Percentiles rank a stretch among this genome's conserved stretches.
These are phyloP conservation scores for Struthio camelus DNA, from an alignment of 2,113 vertebrate species.

Conservation along the genomic window DNA sequence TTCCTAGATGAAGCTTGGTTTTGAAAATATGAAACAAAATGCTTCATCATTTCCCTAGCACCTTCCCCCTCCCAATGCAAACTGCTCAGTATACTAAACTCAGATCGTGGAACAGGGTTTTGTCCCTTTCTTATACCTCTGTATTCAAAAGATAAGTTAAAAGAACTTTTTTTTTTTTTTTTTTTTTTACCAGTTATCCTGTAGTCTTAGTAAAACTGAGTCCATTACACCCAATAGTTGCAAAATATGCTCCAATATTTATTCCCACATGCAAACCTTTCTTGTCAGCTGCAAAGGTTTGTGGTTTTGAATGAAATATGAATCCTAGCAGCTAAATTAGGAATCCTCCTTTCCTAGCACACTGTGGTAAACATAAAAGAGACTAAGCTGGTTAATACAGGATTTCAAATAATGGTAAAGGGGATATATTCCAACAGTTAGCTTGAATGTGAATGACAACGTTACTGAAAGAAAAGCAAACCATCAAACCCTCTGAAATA, in stretches of 20 bases:
- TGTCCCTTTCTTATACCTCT: neutral
- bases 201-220: neutral
- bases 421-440: neutral
- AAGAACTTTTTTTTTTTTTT: neutral
- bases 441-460: neutral
- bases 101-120: neutral
- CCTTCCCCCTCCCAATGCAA: neutral
- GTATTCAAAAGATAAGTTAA: neutral
- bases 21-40: neutral
- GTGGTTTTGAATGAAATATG: accelerated
- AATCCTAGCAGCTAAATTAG: neutral
- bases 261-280: neutral
- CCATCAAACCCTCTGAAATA: neutral
- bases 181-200: neutral
- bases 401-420: too few species aligned
- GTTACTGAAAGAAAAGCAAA: neutral
- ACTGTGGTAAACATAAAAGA: too few species aligned
- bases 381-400: too few species aligned
- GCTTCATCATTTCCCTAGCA: neutral
- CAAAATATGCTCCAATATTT: neutral
- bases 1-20: neutral
- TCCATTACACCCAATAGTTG: neutral
- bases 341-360: neutral
- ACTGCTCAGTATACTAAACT: neutral
- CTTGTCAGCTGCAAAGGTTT: neutral